These are phyloP conservation scores for Chelonus insularis DNA, from an alignment of 1,140 invertebrate genomes.

Conservation along the genomic window DNA sequence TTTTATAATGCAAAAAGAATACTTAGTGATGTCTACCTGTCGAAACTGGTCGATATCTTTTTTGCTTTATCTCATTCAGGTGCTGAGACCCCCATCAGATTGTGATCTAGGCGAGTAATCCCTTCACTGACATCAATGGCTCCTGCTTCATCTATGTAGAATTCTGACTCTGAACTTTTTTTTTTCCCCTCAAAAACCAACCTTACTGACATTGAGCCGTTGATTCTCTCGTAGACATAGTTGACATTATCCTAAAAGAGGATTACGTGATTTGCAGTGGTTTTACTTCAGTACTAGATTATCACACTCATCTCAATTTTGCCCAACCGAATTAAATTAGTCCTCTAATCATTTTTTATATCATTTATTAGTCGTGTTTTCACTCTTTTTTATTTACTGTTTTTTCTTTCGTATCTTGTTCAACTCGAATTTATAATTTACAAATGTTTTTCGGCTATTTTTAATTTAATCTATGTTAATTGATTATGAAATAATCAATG, in stretches of 20 bases:
- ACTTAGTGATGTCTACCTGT: background rate
- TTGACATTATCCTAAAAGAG: conserved; percentile 9
- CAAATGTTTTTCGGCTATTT: too few species aligned
- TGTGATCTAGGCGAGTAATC: conserved; percentile 8
- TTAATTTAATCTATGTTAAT: too few species aligned
- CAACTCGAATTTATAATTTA: too few species aligned
- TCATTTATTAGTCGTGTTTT: too few species aligned
- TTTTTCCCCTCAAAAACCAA: too few species aligned
- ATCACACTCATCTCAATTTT: conserved; percentile 3
- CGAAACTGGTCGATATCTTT: background rate
- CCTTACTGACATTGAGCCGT: conserved; percentile 19
- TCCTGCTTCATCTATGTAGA: background rate
- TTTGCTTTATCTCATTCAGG: background rate
- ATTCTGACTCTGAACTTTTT: too few species aligned
- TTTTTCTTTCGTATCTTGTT: too few species aligned
- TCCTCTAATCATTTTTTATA: too few species aligned
- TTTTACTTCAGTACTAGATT: background rate
- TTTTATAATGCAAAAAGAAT: background rate
- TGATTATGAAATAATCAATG: too few species aligned
- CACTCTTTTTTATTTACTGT: too few species aligned
- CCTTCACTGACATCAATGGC: background rate
- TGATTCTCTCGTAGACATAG: conserved; percentile 5
- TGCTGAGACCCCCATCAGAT: background rate
- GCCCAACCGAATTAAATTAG: too few species aligned
- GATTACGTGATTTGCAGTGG: conserved; percentile 15